These are phyloP conservation scores for Onchidella celtica DNA, from an alignment of 2,888 invertebrate genomes.

Conservation along the genomic window DNA sequence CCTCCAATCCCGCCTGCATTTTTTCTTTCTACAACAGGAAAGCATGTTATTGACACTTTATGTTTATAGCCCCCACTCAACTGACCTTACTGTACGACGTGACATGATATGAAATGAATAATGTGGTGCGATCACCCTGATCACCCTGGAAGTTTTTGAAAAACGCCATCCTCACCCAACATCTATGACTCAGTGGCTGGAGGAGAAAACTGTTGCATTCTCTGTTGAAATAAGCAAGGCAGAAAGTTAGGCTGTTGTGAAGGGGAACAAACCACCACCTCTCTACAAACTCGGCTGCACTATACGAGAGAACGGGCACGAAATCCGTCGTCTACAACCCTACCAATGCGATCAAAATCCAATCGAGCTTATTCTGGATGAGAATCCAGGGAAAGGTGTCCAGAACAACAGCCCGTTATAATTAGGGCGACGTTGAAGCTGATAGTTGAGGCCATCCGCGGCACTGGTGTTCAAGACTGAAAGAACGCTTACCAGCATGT, in stretches of 20 bases:
- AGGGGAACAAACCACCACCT: not conserved
- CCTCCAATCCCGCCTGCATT: no score
- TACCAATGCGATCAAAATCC: not conserved
- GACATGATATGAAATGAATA: no score
- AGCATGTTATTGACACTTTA: no score
- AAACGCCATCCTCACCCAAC: no score
- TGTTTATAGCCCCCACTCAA: no score
- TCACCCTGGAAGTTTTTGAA: no score
- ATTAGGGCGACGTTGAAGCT: not conserved
- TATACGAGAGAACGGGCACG: not conserved
- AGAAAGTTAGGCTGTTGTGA: not conserved
- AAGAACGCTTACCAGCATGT: not conserved
- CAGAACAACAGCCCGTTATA: no score
- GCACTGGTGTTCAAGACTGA: not conserved
- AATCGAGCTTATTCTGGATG: not conserved
- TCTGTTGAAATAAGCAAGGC: not conserved
- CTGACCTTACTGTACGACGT: no score
- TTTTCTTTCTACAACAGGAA: no score
- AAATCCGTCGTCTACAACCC: not conserved
- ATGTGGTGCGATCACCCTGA: no score
- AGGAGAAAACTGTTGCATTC: not conserved
- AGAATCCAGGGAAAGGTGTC: no score
- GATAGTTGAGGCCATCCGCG: not conserved
- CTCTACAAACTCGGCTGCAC: not conserved
- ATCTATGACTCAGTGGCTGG: not conserved